These are phyloP conservation scores for Ephydatia muelleri DNA, from an alignment of 37 sponge, comb jelly and placozoan species.

Conservation along the genomic window DNA sequence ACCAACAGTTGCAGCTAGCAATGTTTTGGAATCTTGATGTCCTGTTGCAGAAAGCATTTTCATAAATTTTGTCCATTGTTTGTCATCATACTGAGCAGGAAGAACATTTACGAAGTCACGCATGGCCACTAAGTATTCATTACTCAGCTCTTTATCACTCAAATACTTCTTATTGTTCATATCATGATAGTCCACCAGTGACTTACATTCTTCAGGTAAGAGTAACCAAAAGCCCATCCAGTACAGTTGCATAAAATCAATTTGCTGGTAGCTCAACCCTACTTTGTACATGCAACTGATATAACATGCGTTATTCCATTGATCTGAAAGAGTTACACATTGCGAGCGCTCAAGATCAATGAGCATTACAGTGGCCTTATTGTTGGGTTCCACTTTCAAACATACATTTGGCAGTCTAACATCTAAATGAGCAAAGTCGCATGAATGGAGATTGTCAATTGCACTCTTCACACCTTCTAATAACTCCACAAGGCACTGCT, in stretches of 20 bases:
- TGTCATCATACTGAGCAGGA: background rate
- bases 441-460: slow-evolving; percentile 1
- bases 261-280: slow-evolving; percentile 1
- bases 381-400: background rate
- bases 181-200: slow-evolving; percentile 1
- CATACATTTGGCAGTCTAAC: slow-evolving; percentile 1
- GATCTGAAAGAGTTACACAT: background rate
- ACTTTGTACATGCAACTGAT: slow-evolving; percentile 1
- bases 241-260: background rate
- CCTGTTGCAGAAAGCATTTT: background rate
- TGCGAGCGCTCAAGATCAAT: slow-evolving; percentile 1
- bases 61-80: slow-evolving; percentile 1
- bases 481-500: background rate
- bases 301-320: background rate
- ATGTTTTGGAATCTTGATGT: background rate
- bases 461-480: slow-evolving; percentile 1
- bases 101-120: background rate
- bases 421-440: background rate
- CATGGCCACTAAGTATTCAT: background rate
- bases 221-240: background rate
- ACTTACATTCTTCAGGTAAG: background rate
- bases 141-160: slow-evolving; percentile 1
- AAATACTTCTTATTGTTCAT: slow-evolving; percentile 1
- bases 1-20: background rate
- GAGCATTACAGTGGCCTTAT: background rate